Evolutionary conservation across 2,797 vertebrate genomes (phyloP).

Genomic region (Fundulus diaphanus): DNA sequence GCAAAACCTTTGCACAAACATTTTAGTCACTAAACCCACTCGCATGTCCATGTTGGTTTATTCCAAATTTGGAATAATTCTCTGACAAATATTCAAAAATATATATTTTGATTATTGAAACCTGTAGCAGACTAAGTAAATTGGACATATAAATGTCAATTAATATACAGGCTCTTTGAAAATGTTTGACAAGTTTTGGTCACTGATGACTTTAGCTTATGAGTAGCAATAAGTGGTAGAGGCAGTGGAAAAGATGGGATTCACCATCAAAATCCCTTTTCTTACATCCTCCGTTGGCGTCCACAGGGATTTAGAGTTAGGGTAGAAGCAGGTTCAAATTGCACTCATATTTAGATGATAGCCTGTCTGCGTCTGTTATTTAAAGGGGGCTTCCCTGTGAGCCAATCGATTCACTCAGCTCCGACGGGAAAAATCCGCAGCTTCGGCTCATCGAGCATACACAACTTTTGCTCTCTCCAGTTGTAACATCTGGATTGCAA

Average conservation of each 20-base stretch:
- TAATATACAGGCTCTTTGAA: too few relatives aligned
- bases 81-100: too few relatives aligned
- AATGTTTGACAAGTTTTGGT: too few relatives aligned
- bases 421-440: conserved; percentile 22
- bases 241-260: not conserved
- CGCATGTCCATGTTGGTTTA: too few relatives aligned
- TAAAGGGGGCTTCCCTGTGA: conserved; percentile 44
- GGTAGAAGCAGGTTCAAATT: conserved; percentile 47
- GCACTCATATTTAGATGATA: conserved; percentile 59
- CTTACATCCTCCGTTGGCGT: conserved; percentile 6
- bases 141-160: too few relatives aligned
- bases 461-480: conserved; percentile 40
- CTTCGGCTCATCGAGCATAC: conserved; percentile 8
- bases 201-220: too few relatives aligned
- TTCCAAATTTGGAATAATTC: too few relatives aligned
- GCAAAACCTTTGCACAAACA: too few relatives aligned
- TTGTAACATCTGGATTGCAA: conserved; percentile 67
- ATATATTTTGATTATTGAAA: too few relatives aligned
- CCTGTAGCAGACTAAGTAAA: too few relatives aligned
- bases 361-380: conserved; percentile 60
- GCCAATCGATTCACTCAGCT: conserved; percentile 59
- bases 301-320: conserved; percentile 33
- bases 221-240: not conserved
- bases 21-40: too few relatives aligned
- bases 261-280: not conserved